Evolutionary conservation across 2,113 vertebrate genomes (phyloP).

Genomic region (Otis tarda): DNA sequence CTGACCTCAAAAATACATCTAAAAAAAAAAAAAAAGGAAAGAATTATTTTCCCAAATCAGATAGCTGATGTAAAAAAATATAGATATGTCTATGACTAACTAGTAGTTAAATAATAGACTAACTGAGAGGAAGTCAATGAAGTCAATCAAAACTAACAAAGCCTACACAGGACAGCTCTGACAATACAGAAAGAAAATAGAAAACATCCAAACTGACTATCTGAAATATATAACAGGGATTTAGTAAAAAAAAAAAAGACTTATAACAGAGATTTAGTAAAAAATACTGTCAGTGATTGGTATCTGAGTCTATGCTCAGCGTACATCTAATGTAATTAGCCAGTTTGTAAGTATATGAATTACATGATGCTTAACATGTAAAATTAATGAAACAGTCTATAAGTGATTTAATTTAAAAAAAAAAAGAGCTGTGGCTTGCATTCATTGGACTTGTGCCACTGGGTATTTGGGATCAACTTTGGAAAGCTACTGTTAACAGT

Average conservation of each 20-base stretch:
- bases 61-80: not conserved
- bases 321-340: not conserved
- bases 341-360: not conserved
- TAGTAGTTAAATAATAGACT: not conserved
- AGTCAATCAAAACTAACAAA: not conserved
- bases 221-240: not conserved
- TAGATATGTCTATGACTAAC: not conserved
- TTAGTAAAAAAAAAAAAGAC: not conserved
- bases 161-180: not conserved
- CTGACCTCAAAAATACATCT: not conserved
- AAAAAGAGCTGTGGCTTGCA: not conserved
- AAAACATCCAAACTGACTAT: not conserved
- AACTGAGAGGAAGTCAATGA: not conserved
- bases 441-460: not conserved
- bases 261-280: not conserved
- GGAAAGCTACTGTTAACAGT: not conserved
- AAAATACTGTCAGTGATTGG: not conserved
- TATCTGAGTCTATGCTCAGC: not conserved
- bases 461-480: not conserved
- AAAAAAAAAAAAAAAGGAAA: not conserved
- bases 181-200: not conserved
- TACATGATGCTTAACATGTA: not conserved
- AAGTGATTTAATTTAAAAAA: not conserved
- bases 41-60: not conserved
- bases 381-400: not conserved